These are phyloP conservation scores for Drosophila truncata DNA, from an alignment of 1,140 invertebrate species.

Conservation along the genomic window DNA sequence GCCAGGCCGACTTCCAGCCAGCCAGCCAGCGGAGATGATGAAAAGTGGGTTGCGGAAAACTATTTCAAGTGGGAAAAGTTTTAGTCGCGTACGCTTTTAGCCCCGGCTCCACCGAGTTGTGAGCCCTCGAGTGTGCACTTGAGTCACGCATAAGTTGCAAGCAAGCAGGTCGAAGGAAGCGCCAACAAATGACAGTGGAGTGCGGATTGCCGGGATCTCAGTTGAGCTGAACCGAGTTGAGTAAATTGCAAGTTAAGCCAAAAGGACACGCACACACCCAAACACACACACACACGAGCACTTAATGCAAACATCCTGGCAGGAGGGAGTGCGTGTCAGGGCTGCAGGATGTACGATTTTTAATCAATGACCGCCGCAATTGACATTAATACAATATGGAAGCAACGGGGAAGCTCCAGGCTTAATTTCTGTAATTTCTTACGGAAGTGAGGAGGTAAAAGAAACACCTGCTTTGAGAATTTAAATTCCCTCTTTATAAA, in stretches of 20 bases:
- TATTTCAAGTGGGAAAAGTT: conserved; percentile 81
- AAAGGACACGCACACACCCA: conserved; percentile 67
- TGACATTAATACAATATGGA: conserved; percentile 37
- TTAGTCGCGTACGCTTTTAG: conserved; percentile 80
- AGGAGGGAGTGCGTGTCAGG: conserved; percentile 40
- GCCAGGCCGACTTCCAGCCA: background rate
- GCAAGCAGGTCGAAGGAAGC: conserved; percentile 72
- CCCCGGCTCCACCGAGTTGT: conserved; percentile 9
- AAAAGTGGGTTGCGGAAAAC: conserved; percentile 61
- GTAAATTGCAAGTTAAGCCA: conserved; percentile 80
- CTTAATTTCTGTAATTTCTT: background rate
- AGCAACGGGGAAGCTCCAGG: background rate
- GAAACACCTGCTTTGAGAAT: background rate
- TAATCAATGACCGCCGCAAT: conserved; percentile 36
- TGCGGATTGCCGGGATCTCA: conserved; percentile 30
- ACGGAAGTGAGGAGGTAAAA: background rate
- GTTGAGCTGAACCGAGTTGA: conserved; percentile 12
- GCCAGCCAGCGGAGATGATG: conserved; percentile 12
- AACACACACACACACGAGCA: conserved; percentile 8
- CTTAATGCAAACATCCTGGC: conserved; percentile 13
- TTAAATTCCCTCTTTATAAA: no score
- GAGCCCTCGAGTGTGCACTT: conserved; percentile 77
- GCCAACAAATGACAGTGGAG: conserved; percentile 71
- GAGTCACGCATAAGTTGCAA: conserved; percentile 83
- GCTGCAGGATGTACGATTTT: conserved; percentile 37